Conservation (phyloP, 2,797 vertebrate genomes). For the Miichthys miiuy region DNA sequence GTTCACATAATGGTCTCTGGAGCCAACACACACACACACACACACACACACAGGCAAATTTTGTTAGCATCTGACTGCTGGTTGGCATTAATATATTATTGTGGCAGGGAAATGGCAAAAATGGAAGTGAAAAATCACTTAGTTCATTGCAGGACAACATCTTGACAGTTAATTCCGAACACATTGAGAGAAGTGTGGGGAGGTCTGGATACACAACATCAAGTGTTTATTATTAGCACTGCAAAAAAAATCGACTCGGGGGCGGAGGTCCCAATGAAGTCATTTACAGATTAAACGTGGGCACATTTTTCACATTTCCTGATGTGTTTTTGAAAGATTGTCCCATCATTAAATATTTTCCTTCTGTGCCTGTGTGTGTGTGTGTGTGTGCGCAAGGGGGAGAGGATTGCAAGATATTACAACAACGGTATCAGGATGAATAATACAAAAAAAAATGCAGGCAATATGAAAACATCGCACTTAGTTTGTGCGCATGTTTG, state of each 20-base stretch:
- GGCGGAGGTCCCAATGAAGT: not conserved
- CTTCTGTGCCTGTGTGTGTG: not conserved
- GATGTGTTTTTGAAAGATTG: constrained; percentile 3
- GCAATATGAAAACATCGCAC: constrained; percentile 7
- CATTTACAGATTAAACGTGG: constrained; percentile 17
- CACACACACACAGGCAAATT: constrained; percentile 12
- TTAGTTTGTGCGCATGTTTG: not conserved
- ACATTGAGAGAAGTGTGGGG: constrained; percentile 18
- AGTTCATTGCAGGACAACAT: constrained; percentile 33
- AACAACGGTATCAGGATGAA: not conserved
- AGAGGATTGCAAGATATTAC: constrained; percentile 19
- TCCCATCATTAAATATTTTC: not conserved
- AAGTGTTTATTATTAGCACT: constrained; percentile 7
- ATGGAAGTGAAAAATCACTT: constrained; percentile 41
- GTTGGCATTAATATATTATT: constrained; percentile 48
- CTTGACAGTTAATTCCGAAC: constrained; percentile 51
- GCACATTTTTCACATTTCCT: constrained; percentile 6
- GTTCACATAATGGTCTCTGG: constrained; percentile 51
- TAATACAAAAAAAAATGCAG: constrained; percentile 1
- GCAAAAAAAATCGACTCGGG: not conserved
- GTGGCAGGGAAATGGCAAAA: constrained; percentile 32
- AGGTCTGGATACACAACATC: constrained; percentile 13
- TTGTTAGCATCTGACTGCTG: constrained; percentile 27
- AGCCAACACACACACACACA: constrained; percentile 10
- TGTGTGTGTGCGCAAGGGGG: not conserved